Evolutionary conservation across 1,140 invertebrate genomes (phyloP).

Genomic region (Pseudomyrmex dendroicus): DNA sequence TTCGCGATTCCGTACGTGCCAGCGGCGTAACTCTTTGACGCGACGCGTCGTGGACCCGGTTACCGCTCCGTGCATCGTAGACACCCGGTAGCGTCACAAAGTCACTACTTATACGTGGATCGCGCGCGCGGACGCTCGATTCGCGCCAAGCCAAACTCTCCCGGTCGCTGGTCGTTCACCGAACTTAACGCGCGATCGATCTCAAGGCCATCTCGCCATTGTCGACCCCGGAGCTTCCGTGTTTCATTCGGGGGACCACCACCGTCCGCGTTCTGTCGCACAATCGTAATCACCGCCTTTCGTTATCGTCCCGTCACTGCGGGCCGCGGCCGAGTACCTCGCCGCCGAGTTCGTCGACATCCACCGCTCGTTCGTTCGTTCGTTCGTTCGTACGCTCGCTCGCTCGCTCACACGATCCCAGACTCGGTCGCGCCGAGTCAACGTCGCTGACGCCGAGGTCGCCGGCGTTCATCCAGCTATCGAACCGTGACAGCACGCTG

Average conservation of each 20-base stretch:
- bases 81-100: conserved; percentile 37
- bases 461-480: conserved; percentile 69
- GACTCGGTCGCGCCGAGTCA: conserved; percentile 16
- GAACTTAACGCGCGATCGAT: conserved; percentile 40
- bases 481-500: conserved; percentile 57
- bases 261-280: neutral
- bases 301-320: neutral
- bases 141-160: conserved; percentile 16
- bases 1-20: neutral
- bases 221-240: conserved; percentile 65
- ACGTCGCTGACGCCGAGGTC: conserved; percentile 55
- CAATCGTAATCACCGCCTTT: neutral
- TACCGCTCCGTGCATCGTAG: conserved; percentile 32
- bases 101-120: conserved; percentile 7
- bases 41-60: neutral
- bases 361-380: neutral
- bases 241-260: conserved; percentile 23
- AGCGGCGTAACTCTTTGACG: neutral
- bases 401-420: conserved; percentile 3
- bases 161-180: conserved; percentile 19
- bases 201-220: conserved; percentile 66
- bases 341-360: conserved; percentile 51
- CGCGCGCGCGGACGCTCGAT: conserved; percentile 34
- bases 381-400: too few species aligned
- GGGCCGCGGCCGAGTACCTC: too few species aligned